phyloP scores from a whole-genome alignment of 2,113 vertebrate species.

The Oreochromis spilurus region DNA sequence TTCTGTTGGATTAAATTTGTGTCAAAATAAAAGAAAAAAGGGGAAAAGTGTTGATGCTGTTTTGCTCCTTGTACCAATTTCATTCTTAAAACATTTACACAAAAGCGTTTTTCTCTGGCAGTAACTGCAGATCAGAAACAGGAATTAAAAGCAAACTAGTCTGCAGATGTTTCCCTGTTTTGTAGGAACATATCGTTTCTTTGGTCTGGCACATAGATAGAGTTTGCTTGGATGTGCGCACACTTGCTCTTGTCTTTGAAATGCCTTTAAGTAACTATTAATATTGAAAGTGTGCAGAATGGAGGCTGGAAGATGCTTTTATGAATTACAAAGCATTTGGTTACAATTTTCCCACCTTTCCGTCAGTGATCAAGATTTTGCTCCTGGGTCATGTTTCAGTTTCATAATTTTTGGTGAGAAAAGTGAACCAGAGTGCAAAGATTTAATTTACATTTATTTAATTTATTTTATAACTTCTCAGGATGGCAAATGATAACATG shows the following conservation, averaged over 20 bases:
- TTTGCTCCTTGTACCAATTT: not conserved
- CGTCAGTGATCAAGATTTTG: not conserved
- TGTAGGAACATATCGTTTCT: not conserved
- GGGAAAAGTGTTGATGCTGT: not conserved
- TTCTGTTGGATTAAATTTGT: not conserved
- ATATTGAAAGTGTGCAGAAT: not conserved
- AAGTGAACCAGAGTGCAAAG: not conserved
- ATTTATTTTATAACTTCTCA: not conserved
- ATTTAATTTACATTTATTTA: not conserved
- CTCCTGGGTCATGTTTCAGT: not conserved
- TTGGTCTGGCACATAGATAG: rapidly evolving
- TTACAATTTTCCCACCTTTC: not conserved
- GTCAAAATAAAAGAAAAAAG: not conserved
- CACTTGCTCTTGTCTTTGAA: not conserved
- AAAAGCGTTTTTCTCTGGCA: rapidly evolving
- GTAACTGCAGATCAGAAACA: not conserved
- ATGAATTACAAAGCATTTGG: not conserved
- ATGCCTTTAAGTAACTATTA: not conserved
- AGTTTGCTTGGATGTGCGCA: not conserved
- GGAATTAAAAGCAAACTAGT: not conserved
- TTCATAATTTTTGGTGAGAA: rapidly evolving
- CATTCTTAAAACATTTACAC: not conserved
- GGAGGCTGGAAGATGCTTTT: not conserved
- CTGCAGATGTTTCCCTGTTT: rapidly evolving
- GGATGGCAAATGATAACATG: rapidly evolving